Evolutionary conservation across 2,113 vertebrate species (phyloP).

Genomic region (Thamnaconus septentrionalis): DNA sequence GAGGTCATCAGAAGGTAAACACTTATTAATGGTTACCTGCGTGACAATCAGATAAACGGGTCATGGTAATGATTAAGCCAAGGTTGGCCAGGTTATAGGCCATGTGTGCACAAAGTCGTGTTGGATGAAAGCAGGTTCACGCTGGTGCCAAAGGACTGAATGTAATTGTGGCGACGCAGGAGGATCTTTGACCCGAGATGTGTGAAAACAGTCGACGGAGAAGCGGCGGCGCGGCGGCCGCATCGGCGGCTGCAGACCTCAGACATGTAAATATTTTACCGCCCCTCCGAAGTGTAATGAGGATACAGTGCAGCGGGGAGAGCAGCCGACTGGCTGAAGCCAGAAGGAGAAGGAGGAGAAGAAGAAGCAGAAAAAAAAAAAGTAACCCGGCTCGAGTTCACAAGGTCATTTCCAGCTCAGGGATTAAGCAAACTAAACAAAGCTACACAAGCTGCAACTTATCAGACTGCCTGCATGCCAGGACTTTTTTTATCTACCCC

Average conservation of each 20-base stretch:
- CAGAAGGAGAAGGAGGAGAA: slow-evolving; percentile 40
- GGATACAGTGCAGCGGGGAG: slow-evolving; percentile 49
- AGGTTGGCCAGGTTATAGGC: slow-evolving; percentile 75
- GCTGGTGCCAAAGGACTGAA: slow-evolving; percentile 71
- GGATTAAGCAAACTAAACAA: slow-evolving; percentile 80
- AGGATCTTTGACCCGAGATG: slow-evolving; percentile 72
- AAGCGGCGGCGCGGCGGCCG: slow-evolving; percentile 7
- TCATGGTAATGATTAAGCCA: slow-evolving; percentile 97
- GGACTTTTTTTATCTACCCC: slow-evolving; percentile 56
- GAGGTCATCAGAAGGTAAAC: slow-evolving; percentile 97
- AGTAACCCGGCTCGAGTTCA: slow-evolving; percentile 66
- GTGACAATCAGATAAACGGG: slow-evolving; percentile 91
- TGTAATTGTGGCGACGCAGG: slow-evolving; percentile 77
- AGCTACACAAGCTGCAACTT: slow-evolving; percentile 80
- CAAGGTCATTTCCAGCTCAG: slow-evolving; percentile 78
- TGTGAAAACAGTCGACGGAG: slow-evolving; percentile 60
- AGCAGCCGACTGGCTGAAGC: slow-evolving; percentile 55
- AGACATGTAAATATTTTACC: slow-evolving; percentile 59
- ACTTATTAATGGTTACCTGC: slow-evolving; percentile 99
- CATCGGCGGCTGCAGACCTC: slow-evolving; percentile 13
- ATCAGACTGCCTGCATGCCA: slow-evolving; percentile 75
- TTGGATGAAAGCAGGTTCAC: slow-evolving; percentile 72
- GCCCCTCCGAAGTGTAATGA: slow-evolving; percentile 47
- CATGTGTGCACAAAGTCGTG: slow-evolving; percentile 76
- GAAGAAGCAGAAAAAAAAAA: slow-evolving; percentile 40